phyloP scores from a whole-genome alignment of 2,888 invertebrate genomes.

The Matsumyia berberina region DNA sequence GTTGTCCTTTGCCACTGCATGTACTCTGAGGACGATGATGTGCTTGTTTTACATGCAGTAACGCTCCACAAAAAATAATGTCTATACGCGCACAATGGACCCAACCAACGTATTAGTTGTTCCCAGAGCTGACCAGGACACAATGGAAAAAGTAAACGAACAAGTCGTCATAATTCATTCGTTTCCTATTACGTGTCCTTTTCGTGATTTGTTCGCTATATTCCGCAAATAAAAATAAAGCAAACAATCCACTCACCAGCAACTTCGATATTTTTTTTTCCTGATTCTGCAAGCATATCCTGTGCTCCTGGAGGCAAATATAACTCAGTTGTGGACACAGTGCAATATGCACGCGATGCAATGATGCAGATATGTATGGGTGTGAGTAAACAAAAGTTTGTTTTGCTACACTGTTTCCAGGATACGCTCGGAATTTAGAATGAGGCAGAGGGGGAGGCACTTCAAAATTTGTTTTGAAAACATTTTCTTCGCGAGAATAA shows the following conservation, averaged over 20 bases:
- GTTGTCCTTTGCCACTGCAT: conserved; percentile 36
- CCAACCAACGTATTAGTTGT: conserved; percentile 21
- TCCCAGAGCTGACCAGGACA: conserved; percentile 24
- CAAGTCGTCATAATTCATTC: conserved; percentile 63
- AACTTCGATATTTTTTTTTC: neutral
- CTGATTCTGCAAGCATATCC: neutral
- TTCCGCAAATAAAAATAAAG: neutral
- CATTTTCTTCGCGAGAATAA: too few species aligned
- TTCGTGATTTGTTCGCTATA: conserved; percentile 36
- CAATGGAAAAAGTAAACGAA: conserved; percentile 62
- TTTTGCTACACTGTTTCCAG: neutral
- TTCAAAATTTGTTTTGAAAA: too few species aligned
- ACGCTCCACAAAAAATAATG: conserved; percentile 9
- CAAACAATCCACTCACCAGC: neutral
- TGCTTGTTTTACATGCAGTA: conserved; percentile 32
- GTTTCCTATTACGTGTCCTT: conserved; percentile 57
- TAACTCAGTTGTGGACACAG: conserved; percentile 7
- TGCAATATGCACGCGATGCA: conserved; percentile 37
- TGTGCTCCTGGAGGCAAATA: conserved; percentile 10
- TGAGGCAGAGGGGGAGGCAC: too few species aligned
- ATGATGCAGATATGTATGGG: neutral
- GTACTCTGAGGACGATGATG: conserved; percentile 34
- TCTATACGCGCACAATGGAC: conserved; percentile 36
- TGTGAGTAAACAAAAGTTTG: neutral
- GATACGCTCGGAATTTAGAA: too few species aligned